A percentile compares a stretch with the other conserved stretches of the same genome.
phyloP scores from a whole-genome alignment of 2,888 invertebrate genomes.

The Tuta absoluta region DNA sequence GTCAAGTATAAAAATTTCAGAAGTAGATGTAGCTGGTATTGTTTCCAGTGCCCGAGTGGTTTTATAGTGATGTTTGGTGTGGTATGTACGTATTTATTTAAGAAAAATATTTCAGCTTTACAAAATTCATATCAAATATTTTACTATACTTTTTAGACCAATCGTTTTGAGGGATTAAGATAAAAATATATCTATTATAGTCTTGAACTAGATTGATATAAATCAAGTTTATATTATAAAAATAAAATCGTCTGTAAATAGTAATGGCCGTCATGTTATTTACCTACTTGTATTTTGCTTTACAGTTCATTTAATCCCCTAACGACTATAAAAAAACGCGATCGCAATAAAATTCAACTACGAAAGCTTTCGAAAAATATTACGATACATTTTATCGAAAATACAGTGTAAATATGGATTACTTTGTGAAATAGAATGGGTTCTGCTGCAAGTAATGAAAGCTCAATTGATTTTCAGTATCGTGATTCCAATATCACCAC shows the following conservation, averaged over 20 bases:
- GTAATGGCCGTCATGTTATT: not conserved
- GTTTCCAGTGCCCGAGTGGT: conserved; percentile 3
- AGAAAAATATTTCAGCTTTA: too few relatives aligned
- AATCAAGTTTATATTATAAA: not conserved
- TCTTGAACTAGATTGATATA: too few relatives aligned
- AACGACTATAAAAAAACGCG: not conserved
- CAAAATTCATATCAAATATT: too few relatives aligned
- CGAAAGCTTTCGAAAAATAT: not conserved
- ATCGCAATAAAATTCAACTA: not conserved
- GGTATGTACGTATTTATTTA: not conserved
- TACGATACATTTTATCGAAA: not conserved
- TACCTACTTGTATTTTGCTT: not conserved
- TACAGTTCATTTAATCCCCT: not conserved
- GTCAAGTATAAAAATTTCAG: not conserved
- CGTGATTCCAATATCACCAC: not conserved
- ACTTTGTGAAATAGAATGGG: not conserved
- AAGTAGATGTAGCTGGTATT: not conserved
- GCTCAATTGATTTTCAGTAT: not conserved
- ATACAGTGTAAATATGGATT: not conserved
- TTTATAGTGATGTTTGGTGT: conserved; percentile 10
- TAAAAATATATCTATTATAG: too few relatives aligned
- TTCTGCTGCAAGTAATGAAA: not conserved
- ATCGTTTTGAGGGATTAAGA: too few relatives aligned
- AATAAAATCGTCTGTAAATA: not conserved
- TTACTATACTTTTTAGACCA: too few relatives aligned